Conservation (phyloP, 2,888 invertebrate genomes). For the Nudaria mundana region DNA sequence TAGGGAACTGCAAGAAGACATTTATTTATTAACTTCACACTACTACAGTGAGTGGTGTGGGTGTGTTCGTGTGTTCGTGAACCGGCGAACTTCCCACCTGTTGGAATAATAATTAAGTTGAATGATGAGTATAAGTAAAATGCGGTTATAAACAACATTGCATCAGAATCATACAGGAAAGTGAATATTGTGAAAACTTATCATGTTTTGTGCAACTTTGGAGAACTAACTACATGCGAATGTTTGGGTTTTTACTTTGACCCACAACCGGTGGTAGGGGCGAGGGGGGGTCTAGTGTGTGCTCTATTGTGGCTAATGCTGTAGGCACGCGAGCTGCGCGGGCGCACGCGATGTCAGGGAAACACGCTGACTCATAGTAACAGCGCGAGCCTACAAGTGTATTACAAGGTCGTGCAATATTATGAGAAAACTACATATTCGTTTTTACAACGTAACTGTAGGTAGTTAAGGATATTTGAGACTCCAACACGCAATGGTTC, state of each 20-base stretch:
- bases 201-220: conserved; percentile 6
- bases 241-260: conserved; percentile 6
- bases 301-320: conserved; percentile 7
- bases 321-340: conserved; percentile 11
- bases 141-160: background rate
- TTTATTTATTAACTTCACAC: too few species aligned
- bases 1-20: too few species aligned
- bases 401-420: background rate
- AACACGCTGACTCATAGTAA: conserved; percentile 22
- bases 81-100: too few species aligned
- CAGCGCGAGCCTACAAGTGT: conserved; percentile 10
- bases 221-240: conserved; percentile 1
- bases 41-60: too few species aligned
- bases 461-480: too few species aligned
- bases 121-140: too few species aligned
- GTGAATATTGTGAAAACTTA: conserved; percentile 3
- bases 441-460: too few species aligned
- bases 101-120: too few species aligned
- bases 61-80: too few species aligned
- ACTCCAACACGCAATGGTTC: too few species aligned
- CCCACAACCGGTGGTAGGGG: background rate
- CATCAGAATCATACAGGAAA: conserved; percentile 1
- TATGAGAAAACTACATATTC: too few species aligned
- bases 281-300: background rate
- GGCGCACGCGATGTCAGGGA: conserved; percentile 5